phyloP scores from a whole-genome alignment of 2,797 vertebrate species.

The Melanotaenia maccullochi region DNA sequence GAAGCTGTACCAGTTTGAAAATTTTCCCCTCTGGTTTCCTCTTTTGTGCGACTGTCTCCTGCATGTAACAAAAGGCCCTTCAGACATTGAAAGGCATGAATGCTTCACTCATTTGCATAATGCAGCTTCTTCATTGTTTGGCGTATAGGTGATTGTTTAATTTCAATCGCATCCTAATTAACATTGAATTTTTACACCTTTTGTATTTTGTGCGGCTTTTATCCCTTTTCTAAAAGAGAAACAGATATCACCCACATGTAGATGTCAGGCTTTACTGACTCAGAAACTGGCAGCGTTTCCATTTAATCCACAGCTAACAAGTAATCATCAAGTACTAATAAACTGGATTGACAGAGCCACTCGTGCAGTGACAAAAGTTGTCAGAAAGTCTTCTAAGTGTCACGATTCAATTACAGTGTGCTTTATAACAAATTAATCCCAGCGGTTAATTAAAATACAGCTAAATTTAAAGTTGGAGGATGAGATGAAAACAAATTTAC shows the following conservation, averaged over 20 bases:
- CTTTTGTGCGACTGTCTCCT: constrained; percentile 59
- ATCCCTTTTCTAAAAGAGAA: constrained; percentile 26
- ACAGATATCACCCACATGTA: constrained; percentile 22
- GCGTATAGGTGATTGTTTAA: constrained; percentile 56
- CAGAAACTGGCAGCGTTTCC: constrained; percentile 23
- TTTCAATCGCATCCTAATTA: constrained; percentile 65
- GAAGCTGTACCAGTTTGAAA: constrained; percentile 51
- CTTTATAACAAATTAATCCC: constrained; percentile 53
- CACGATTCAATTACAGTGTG: constrained; percentile 58
- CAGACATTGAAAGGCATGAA: constrained; percentile 55
- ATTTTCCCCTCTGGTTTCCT: constrained; percentile 38
- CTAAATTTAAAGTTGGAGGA: background rate
- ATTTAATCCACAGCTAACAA: constrained; percentile 70
- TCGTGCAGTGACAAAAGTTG: constrained; percentile 49
- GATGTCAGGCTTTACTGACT: constrained; percentile 14
- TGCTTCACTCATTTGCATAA: constrained; percentile 61
- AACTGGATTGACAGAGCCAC: constrained; percentile 56
- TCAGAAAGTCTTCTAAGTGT: constrained; percentile 49
- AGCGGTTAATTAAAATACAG: constrained; percentile 33
- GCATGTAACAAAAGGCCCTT: constrained; percentile 59
- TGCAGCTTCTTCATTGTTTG: constrained; percentile 47
- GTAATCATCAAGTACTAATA: constrained; percentile 69
- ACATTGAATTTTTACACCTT: constrained; percentile 48
- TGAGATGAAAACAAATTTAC: constrained; percentile 33
- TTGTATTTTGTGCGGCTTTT: constrained; percentile 36